phyloP scores from a whole-genome alignment of 2,797 vertebrate species.

The Pelobates cultripes region DNA sequence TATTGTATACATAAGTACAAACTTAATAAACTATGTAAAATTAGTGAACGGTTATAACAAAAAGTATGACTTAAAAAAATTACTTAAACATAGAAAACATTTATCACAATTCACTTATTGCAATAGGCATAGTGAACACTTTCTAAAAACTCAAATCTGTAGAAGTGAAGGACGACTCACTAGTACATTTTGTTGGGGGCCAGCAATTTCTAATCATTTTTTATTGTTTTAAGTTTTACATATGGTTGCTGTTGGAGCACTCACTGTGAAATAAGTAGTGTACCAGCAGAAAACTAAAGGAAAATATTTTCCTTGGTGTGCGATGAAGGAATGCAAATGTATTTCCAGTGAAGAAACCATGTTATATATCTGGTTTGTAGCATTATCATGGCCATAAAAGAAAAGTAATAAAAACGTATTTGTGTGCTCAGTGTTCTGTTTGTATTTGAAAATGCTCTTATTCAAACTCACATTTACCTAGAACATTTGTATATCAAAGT shows the following conservation, averaged over 20 bases:
- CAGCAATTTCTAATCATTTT: background rate
- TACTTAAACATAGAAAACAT: background rate
- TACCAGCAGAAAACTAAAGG: background rate
- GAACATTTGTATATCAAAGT: background rate
- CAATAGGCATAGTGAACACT: no score
- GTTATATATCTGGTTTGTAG: constrained; percentile 1
- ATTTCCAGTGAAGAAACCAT: constrained; percentile 5
- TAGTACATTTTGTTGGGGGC: background rate
- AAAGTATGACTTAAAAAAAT: background rate
- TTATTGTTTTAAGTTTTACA: background rate
- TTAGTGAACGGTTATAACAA: no score
- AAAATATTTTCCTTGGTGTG: constrained; percentile 1
- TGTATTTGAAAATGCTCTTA: background rate
- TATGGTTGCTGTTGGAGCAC: background rate
- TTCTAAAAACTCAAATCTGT: background rate
- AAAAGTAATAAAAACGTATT: background rate
- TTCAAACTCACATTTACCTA: background rate
- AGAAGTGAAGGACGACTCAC: background rate
- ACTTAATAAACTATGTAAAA: no score
- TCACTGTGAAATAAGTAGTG: constrained; percentile 3
- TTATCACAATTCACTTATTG: no score
- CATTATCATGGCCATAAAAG: background rate
- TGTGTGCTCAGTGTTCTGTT: background rate
- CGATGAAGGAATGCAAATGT: constrained; percentile 3
- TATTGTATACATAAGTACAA: no score